Evolutionary conservation across 2,797 vertebrate species (phyloP).

Genomic region (Cynopterus sphinx): DNA sequence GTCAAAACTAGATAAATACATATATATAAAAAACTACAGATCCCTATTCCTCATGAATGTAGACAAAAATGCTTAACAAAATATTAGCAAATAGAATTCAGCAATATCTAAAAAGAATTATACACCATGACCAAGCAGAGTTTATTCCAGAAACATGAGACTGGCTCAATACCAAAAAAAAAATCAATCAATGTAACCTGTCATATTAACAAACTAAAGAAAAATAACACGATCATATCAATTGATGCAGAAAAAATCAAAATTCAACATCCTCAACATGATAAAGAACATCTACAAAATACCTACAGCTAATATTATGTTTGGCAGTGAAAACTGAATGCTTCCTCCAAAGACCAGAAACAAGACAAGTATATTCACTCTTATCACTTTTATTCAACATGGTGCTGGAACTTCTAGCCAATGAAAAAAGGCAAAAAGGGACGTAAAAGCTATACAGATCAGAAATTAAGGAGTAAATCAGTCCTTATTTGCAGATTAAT

Average conservation of each 20-base stretch:
- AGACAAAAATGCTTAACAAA: background rate
- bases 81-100: background rate
- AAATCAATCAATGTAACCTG: background rate
- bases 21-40: background rate
- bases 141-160: background rate
- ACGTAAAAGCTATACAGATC: background rate
- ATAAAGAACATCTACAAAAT: background rate
- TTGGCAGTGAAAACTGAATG: background rate
- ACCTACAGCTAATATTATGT: background rate
- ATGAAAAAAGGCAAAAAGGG: background rate
- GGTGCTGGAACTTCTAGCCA: background rate
- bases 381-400: background rate
- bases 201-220: background rate
- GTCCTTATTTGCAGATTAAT: background rate
- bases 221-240: background rate
- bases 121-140: background rate
- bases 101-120: background rate
- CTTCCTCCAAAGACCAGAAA: background rate
- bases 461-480: too few species aligned
- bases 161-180: background rate
- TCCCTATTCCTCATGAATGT: background rate
- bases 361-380: background rate
- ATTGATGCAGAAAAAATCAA: background rate
- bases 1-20: background rate
- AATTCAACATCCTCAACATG: background rate